Percentiles rank a stretch among this genome's conserved stretches.
These are phyloP conservation scores for Ophion obscuratus DNA, from an alignment of 2,888 invertebrate species.

Conservation along the genomic window DNA sequence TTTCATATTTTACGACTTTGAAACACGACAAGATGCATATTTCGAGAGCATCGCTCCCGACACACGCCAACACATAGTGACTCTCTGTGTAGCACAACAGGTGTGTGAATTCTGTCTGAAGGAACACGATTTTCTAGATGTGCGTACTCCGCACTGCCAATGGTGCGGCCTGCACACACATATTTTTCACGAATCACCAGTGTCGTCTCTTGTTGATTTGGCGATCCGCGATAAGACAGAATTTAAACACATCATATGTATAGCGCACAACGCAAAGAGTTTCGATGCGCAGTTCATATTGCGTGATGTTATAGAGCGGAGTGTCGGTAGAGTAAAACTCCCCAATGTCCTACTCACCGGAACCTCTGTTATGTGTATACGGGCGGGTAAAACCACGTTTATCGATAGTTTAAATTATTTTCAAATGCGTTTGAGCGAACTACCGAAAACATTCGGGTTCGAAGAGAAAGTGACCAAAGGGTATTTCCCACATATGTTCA, in stretches of 20 bases:
- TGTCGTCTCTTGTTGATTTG: neutral
- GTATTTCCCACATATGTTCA: constrained; percentile 73
- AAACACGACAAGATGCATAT: constrained; percentile 50
- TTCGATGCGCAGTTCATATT: constrained; percentile 64
- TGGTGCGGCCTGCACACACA: neutral
- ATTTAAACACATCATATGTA: constrained; percentile 46
- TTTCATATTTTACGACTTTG: constrained; percentile 62
- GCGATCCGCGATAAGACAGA: neutral
- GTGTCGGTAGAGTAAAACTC: constrained; percentile 67
- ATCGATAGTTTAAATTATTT: constrained; percentile 74
- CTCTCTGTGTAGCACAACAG: constrained; percentile 27
- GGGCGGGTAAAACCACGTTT: constrained; percentile 63
- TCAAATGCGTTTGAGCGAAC: constrained; percentile 70
- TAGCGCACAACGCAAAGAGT: constrained; percentile 57
- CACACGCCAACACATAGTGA: neutral
- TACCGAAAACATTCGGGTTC: constrained; percentile 74
- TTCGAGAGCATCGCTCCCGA: too few relatives aligned
- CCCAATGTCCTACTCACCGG: too few relatives aligned
- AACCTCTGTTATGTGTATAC: constrained; percentile 51
- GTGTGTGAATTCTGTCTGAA: neutral
- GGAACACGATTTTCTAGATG: neutral
- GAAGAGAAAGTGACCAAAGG: constrained; percentile 66
- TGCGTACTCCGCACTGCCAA: neutral
- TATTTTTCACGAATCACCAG: neutral
- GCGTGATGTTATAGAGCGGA: constrained; percentile 58